Conservation (phyloP, 2,888 invertebrate genomes). For the Leptarthrus brevirostris region DNA sequence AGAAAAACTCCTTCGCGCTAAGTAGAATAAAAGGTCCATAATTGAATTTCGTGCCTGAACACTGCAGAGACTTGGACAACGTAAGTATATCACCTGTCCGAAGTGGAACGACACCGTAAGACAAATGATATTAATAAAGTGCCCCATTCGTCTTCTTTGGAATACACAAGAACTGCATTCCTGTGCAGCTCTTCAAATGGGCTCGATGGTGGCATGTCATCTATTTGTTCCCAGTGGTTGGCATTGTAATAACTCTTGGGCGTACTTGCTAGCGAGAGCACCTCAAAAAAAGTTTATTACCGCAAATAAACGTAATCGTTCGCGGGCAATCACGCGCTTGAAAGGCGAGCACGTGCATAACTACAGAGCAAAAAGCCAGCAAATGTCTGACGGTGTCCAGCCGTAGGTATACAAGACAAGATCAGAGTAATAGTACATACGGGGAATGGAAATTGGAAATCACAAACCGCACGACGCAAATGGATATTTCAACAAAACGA, state of each 20-base stretch:
- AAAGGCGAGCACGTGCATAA: slow-evolving; percentile 53
- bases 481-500: slow-evolving; percentile 37
- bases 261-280: slow-evolving; percentile 9
- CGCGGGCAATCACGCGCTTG: slow-evolving; percentile 52
- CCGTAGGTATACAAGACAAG: not conserved
- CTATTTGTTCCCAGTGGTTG: slow-evolving; percentile 12
- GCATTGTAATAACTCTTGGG: slow-evolving; percentile 17
- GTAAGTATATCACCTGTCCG: not conserved
- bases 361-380: not conserved
- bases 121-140: slow-evolving; percentile 29
- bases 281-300: slow-evolving; percentile 52
- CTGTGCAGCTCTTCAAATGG: not conserved
- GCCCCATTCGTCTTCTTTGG: slow-evolving; percentile 17
- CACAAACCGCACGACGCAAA: slow-evolving; percentile 44
- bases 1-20: slow-evolving; percentile 8
- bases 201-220: slow-evolving; percentile 44
- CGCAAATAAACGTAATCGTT: slow-evolving; percentile 53
- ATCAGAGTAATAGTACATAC: not conserved
- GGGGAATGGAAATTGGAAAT: slow-evolving; percentile 10
- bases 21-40: slow-evolving; percentile 13
- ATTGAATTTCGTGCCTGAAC: slow-evolving; percentile 2
- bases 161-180: slow-evolving; percentile 12
- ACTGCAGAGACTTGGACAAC: not conserved
- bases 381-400: slow-evolving; percentile 17
- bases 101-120: not conserved